Evolutionary conservation across 1,140 invertebrate genomes (phyloP).

Genomic region (Leptopilina boulardi): DNA sequence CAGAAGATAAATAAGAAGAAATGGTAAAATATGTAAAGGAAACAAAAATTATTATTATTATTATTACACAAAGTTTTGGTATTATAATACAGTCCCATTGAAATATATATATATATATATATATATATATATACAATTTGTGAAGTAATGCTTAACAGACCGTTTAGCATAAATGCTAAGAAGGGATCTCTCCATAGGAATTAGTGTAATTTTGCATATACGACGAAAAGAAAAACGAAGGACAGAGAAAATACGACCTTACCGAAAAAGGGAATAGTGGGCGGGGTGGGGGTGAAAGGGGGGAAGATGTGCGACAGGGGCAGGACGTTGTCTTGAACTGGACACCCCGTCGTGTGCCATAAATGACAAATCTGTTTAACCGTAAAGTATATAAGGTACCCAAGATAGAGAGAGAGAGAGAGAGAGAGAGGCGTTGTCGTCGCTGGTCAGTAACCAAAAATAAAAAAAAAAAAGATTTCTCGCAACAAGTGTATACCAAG

Average conservation of each 20-base stretch:
- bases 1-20: too few species aligned
- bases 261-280: conserved; percentile 37
- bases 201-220: conserved; percentile 31
- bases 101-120: too few species aligned
- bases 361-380: conserved; percentile 57
- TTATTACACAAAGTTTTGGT: too few species aligned
- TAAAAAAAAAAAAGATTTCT: not conserved
- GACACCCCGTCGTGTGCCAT: conserved; percentile 48
- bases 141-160: not conserved
- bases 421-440: not conserved
- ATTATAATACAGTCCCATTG: too few species aligned
- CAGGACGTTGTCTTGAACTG: conserved; percentile 43
- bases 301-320: conserved; percentile 33
- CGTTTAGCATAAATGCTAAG: conserved; percentile 12
- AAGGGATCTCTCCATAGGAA: conserved; percentile 32
- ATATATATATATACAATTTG: not conserved
- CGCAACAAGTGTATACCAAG: conserved; percentile 22
- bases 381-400: conserved; percentile 41
- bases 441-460: not conserved
- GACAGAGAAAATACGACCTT: conserved; percentile 32
- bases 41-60: too few species aligned
- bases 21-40: too few species aligned
- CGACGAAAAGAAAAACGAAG: not conserved
- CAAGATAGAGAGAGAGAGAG: not conserved
- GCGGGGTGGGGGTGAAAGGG: not conserved